Base-by-base conservation (phyloP, 2,113 vertebrate species). In the Rhegmatorhina hoffmannsi region DNA sequence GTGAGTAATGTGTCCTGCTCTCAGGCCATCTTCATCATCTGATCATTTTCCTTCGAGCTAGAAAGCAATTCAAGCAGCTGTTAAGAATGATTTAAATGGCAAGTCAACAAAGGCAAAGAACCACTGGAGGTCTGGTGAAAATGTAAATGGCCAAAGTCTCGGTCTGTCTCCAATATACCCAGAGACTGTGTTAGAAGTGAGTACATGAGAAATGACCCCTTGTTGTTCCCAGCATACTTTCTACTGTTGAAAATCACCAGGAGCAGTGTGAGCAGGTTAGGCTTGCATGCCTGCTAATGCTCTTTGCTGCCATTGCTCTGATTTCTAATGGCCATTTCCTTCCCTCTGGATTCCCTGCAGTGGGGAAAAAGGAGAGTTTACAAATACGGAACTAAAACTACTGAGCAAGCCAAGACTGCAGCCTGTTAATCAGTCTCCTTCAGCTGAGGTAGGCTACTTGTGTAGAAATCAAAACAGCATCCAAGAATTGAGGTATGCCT, bases 341-440 rank as follows among this genome's bases (percentile, higher is more conserved):
- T 47, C 89, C 33, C 40, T 64, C 77, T 83, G 84, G 28, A 44
- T 78, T 97, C 95, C 92, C 86, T 94, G 83, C 75, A 66, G 85
- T 49, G 63, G 62, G 52, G 62, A 90, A 75, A 60, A 40, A 46
- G 23, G 36, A 85, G 24, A 34, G 85, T 84, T 92, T 85, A 91
- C 93, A 96, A 97, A 96, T 92, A 47, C 95, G 95, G 94, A 95
- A 87, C 95, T 92, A 69, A 96, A 94, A 67, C 1, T 31, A 94
- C 69, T 34, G 66, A 85, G 91, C 95, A 96, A 92, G 87, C 55
- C 76, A 47, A 78, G 44, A 73, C 55, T 94, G 36, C 75, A 17
- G 67, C 73, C 76, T 92, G 70, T 44, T 90, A 76, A 76, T 81
- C 40, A 29, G 26, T 59, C 90, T 94, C 68, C 80, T 85, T 81